Percentiles rank a stretch among this genome's conserved stretches.
Conservation (phyloP, 2,797 vertebrate species). For the Alfaro cultratus region DNA sequence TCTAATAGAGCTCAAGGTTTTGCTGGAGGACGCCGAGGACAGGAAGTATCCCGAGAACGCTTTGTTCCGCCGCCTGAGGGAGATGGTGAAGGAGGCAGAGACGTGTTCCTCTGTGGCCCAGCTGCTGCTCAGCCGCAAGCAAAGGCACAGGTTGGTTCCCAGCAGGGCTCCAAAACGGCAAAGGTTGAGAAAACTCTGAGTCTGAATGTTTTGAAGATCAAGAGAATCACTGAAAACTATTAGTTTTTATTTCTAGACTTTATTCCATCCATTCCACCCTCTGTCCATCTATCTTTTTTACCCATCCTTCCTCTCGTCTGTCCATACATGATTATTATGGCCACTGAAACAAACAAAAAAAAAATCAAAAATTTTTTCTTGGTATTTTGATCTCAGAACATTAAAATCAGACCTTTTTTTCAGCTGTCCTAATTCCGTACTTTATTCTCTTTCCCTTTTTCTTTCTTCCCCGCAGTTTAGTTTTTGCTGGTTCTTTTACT, state of each 20-base stretch:
- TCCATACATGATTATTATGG: not conserved
- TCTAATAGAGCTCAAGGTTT: slow-evolving; percentile 94
- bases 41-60: slow-evolving; percentile 95
- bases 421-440: not conserved
- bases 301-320: not conserved
- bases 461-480: not conserved
- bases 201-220: not conserved
- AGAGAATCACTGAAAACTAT: not conserved
- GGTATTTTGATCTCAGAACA: too few species aligned
- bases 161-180: not conserved
- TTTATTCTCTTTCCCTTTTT: not conserved
- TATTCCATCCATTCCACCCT: not conserved
- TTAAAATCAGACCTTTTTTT: too few species aligned
- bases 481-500: not conserved
- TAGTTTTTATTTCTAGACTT: not conserved
- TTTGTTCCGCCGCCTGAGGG: slow-evolving; percentile 90
- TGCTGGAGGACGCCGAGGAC: slow-evolving; percentile 97
- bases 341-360: too few species aligned
- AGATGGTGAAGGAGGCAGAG: slow-evolving; percentile 97
- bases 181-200: not conserved
- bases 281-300: not conserved
- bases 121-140: slow-evolving; percentile 94
- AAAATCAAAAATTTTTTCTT: too few species aligned
- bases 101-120: slow-evolving; percentile 98
- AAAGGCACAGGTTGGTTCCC: slow-evolving; percentile 88